Conservation (phyloP, 2,113 vertebrate genomes). For the Sceloporus tristichus region DNA sequence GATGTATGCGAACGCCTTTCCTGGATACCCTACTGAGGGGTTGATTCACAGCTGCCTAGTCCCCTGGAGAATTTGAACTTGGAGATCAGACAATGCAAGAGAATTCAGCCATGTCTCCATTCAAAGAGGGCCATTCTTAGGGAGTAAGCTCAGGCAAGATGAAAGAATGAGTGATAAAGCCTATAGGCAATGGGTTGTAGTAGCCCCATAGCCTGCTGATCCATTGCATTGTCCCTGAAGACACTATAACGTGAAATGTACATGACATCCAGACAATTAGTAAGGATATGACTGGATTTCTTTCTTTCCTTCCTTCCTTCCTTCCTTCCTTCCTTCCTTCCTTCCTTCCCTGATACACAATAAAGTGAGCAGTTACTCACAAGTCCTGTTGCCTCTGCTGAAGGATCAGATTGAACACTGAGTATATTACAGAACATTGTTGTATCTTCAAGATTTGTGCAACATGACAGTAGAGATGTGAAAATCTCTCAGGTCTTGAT, state of each 20-base stretch:
- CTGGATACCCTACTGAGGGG: conserved; percentile 71
- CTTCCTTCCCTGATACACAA: too few species aligned
- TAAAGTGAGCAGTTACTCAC: background rate
- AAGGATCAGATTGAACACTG: background rate
- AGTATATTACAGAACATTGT: too few species aligned
- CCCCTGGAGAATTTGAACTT: conserved; percentile 78
- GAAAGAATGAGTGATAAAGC: conserved; percentile 45
- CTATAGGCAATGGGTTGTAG: background rate
- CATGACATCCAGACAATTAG: background rate
- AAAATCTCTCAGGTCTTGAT: too few species aligned
- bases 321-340: too few species aligned
- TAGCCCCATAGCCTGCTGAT: conserved; percentile 65
- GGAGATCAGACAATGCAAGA: conserved; percentile 82
- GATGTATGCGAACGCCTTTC: conserved; percentile 66
- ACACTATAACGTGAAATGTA: conserved; percentile 58
- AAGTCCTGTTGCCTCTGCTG: background rate
- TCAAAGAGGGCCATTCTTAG: conserved; percentile 81
- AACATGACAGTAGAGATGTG: too few species aligned
- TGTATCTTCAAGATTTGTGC: background rate
- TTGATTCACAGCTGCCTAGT: conserved; percentile 80
- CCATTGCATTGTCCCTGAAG: conserved; percentile 78
- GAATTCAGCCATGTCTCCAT: conserved; percentile 81
- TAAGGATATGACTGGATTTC: background rate
- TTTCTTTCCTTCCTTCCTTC: too few species aligned
- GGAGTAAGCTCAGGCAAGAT: conserved; percentile 67